A percentile compares a stretch with the other conserved stretches of the same genome.
phyloP scores from a whole-genome alignment of 2,797 vertebrate species.

The Microcaecilia unicolor region DNA sequence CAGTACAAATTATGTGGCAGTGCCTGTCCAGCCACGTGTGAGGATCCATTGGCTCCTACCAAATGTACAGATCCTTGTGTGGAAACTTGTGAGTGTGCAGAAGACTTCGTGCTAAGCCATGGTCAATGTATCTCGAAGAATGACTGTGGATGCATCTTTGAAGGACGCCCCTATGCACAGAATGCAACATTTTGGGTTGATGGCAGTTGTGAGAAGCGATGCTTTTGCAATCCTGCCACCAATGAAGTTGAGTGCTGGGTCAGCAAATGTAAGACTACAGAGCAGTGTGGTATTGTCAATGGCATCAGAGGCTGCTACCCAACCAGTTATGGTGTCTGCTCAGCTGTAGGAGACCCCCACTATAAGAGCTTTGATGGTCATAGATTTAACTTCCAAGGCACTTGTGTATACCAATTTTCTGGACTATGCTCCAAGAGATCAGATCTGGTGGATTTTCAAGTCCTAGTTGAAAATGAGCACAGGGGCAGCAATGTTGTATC shows the following conservation, averaged over 20 bases:
- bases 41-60: constrained; percentile 8
- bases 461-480: constrained; percentile 43
- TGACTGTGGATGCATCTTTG: constrained; percentile 58
- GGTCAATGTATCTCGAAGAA: constrained; percentile 46
- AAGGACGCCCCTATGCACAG: constrained; percentile 49
- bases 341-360: constrained; percentile 57
- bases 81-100: constrained; percentile 65
- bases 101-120: constrained; percentile 53
- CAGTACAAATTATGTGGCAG: constrained; percentile 60
- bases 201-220: constrained; percentile 40
- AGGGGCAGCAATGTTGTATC: background rate
- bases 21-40: constrained; percentile 61
- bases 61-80: constrained; percentile 45
- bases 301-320: constrained; percentile 53
- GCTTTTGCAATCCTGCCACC: constrained; percentile 45
- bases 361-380: constrained; percentile 60
- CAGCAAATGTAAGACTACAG: constrained; percentile 34
- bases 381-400: constrained; percentile 68
- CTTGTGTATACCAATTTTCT: constrained; percentile 56
- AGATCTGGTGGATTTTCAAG: constrained; percentile 29
- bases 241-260: constrained; percentile 39
- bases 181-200: constrained; percentile 65
- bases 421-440: constrained; percentile 16
- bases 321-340: constrained; percentile 34
- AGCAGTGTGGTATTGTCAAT: constrained; percentile 46